Base-by-base conservation (phyloP, 2,797 vertebrate genomes). In the Percopsis omiscomaycus region DNA sequence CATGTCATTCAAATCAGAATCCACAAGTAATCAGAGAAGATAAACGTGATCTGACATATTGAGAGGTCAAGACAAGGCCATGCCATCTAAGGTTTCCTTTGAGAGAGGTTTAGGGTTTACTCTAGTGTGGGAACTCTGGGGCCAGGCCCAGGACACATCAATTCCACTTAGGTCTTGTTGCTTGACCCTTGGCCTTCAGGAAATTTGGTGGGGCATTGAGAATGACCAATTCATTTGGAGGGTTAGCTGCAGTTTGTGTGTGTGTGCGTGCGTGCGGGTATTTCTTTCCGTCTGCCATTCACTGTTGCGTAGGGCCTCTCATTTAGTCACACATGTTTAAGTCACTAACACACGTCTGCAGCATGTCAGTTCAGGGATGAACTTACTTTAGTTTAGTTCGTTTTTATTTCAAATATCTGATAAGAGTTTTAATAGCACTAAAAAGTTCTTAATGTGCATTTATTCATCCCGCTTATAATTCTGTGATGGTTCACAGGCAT, bases 141-240 rank as follows among this genome's bases (percentile, higher is more conserved):
- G 75, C 68, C 86, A 79, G 59, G 37, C 66, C 15, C 55, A 12
- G 85, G 83, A 71, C 84, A 84, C 84, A 84, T 88, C 86, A 86
- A 64, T 64, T 82, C 81, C 54, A 8, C 75, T 88, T 83, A 89
- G 71, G 3, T 5, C 70, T 77, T 71, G 48, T 64, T 58, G 66
- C 64, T 62, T 8, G 59, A 73, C 52, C 55, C 56, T 66, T 13
- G 15, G 68, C 76, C 73, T 74, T 53, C 29, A 66, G 71, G 61
- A 74, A 44, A 55, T 0, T 37, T 3, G 46, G 55, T 55, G 52
- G 50, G 70, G 68, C 78, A 80, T 72, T 59, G 68, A 68, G 60
- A 83, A 47, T 77, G 81, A 79, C 82, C 76, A 77, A 81, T 81
- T 78, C 80, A 80, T 79, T 55, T 74, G 75, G 62, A 63, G 61